Conservation (phyloP, 2,888 invertebrate genomes). For the Tryphoninae sp. region DNA sequence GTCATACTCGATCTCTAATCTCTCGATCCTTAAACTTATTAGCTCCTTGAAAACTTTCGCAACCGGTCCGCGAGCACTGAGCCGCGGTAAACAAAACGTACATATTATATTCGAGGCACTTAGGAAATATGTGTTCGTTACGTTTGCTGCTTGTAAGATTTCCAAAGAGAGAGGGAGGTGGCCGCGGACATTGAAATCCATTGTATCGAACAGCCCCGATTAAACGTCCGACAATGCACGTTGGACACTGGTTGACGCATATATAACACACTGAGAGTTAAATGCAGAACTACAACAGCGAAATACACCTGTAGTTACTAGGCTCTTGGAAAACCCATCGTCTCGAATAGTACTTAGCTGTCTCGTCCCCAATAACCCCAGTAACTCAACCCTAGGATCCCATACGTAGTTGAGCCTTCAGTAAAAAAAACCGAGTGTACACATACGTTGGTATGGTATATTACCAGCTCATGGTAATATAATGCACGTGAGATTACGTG, state of each 20-base stretch:
- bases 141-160: constrained; percentile 11
- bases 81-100: constrained; percentile 58
- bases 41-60: constrained; percentile 40
- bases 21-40: constrained; percentile 52
- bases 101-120: constrained; percentile 27
- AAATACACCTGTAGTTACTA: constrained; percentile 57
- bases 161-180: neutral
- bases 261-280: constrained; percentile 22
- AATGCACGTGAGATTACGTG: constrained; percentile 14
- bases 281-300: neutral
- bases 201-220: constrained; percentile 50
- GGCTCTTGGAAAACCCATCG: constrained; percentile 23
- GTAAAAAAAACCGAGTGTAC: neutral
- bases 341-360: constrained; percentile 6
- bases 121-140: constrained; percentile 34
- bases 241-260: constrained; percentile 3
- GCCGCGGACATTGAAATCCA: constrained; percentile 57
- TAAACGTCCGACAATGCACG: constrained; percentile 53
- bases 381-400: neutral
- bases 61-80: constrained; percentile 44
- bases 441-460: neutral
- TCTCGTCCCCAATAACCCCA: neutral
- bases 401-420: neutral
- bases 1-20: neutral
- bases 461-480: constrained; percentile 11